These are phyloP conservation scores for Gulo gulo DNA, from an alignment of 2,113 vertebrate genomes.

Conservation along the genomic window DNA sequence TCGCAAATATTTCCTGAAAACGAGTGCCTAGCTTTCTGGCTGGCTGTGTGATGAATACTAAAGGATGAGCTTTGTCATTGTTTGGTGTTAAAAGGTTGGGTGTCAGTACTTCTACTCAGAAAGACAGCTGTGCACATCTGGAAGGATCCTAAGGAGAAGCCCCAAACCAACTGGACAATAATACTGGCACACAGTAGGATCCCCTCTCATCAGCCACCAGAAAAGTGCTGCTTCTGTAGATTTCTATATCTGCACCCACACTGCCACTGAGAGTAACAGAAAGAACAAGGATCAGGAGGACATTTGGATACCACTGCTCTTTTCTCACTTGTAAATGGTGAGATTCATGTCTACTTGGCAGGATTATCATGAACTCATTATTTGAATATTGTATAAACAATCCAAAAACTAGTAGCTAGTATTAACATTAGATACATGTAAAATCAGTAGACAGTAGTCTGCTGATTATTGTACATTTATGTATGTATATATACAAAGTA, in stretches of 20 bases:
- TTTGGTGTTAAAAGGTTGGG: neutral
- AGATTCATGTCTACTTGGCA: neutral
- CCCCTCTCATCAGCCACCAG: neutral
- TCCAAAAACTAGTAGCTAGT: neutral
- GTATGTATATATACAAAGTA: neutral
- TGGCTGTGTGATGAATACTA: neutral
- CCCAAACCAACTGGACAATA: neutral
- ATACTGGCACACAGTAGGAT: neutral
- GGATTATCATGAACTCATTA: neutral
- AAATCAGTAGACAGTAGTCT: neutral
- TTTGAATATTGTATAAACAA: neutral
- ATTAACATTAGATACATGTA: neutral
- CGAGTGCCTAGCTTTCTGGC: neutral
- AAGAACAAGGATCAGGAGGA: neutral
- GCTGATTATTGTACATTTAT: neutral
- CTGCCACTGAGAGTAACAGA: neutral
- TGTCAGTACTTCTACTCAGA: neutral
- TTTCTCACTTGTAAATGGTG: neutral
- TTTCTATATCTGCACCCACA: neutral
- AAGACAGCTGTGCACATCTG: neutral
- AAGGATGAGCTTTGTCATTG: neutral
- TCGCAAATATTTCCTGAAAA: slow-evolving; percentile 18
- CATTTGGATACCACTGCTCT: neutral
- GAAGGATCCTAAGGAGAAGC: neutral
- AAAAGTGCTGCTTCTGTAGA: neutral